phyloP scores from a whole-genome alignment of 2,888 invertebrate genomes.

The Drosophila greeni region DNA sequence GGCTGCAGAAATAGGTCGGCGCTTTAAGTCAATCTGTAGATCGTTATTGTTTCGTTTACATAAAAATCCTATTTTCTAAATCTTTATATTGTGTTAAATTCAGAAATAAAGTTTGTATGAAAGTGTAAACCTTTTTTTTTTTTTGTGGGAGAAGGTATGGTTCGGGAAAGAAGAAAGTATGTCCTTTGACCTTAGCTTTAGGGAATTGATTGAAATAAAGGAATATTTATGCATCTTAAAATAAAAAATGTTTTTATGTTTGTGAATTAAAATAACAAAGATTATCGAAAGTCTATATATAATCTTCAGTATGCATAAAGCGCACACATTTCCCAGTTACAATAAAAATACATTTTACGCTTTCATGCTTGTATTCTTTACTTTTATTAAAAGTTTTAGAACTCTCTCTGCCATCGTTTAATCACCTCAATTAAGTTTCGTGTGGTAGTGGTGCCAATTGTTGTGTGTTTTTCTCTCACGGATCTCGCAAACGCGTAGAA shows the following conservation, averaged over 20 bases:
- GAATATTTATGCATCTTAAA: not conserved
- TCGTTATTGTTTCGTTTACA: conserved; percentile 13
- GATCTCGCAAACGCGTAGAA: conserved; percentile 47
- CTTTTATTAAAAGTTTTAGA: conserved; percentile 68
- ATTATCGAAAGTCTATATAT: not conserved
- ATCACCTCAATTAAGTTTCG: conserved; percentile 50
- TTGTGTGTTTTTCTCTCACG: conserved; percentile 31
- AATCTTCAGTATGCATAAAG: not conserved
- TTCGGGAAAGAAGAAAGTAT: not conserved
- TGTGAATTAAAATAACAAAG: no score
- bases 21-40: not conserved
- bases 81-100: not conserved
- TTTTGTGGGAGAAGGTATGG: no score
- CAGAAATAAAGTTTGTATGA: not conserved
- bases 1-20: conserved; percentile 64
- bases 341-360: conserved; percentile 3
- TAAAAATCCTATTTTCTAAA: not conserved
- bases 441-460: conserved; percentile 41
- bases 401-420: conserved; percentile 40
- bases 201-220: conserved; percentile 3
- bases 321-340: not conserved
- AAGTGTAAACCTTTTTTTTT: no score
- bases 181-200: not conserved
- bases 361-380: conserved; percentile 45
- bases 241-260: not conserved